Base-by-base conservation (phyloP, 2,888 invertebrate species). In the Ophion slaviceki region DNA sequence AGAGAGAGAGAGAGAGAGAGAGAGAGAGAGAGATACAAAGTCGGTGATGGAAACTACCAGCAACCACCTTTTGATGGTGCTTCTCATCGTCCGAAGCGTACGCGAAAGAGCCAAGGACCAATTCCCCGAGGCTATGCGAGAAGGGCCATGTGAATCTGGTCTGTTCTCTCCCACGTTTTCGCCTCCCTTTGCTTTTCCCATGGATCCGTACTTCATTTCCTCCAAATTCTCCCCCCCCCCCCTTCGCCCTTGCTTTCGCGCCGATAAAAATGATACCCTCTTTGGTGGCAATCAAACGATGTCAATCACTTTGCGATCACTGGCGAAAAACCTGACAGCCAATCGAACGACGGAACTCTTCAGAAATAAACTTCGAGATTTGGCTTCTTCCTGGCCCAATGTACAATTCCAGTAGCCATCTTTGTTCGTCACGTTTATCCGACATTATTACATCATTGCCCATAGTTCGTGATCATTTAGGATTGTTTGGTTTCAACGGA, bases 11-110 rank as follows among this genome's bases (percentile, higher is more conserved):
- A 3, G 20, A 61, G 57, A 57, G 32, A 32, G 32, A 3, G 20
- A 61, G 57, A 57, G 45, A 47, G 32, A 32, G 32, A 4, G 20
- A 53, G 57, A 57, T 68, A 45, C 70, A 53, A 53, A 53, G 53
- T 14, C 14, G 70, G 53, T 24, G 75, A 83, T 86, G 83, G 77
- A 83, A 86, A 80, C 67, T 64, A 78, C 68, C 68, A 76, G 72
- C 74, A 47, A 92, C 91, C 87, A 92, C 90, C 90, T 90, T 90
- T 92, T 92, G 91, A 92, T 91, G 91, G 90, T 91, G 84, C 92
- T 82, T 68, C 80, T 84, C 84, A 77, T 76, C 71, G 72, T 64
- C 24, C 76, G 36, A 57, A 61, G 59, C 68, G 76, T 83, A 85
- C 64, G 32, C 82, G 75, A 79, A 77, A 72, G 61, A 71, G 47